phyloP scores from a whole-genome alignment of 2,113 vertebrate genomes.

The Mellivora capensis region DNA sequence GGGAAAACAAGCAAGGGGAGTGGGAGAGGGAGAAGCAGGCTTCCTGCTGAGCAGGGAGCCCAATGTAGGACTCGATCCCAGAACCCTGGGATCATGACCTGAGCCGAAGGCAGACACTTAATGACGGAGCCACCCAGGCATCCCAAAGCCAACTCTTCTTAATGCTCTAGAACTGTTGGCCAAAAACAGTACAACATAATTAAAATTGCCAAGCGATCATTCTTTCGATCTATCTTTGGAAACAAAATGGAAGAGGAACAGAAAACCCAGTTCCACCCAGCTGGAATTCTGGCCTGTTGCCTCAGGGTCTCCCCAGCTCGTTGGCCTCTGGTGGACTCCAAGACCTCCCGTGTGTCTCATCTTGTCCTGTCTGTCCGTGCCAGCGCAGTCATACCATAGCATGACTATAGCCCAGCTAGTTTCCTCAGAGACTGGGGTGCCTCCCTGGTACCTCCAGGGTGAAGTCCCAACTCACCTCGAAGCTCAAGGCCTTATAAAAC shows the following conservation, averaged over 20 bases:
- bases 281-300: neutral
- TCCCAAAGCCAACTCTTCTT: neutral
- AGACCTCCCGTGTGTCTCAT: neutral
- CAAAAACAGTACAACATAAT: neutral
- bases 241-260: neutral
- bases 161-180: neutral
- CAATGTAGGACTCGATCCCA: too few species aligned
- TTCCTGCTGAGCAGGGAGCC: too few species aligned
- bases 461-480: neutral
- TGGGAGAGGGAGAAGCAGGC: too few species aligned
- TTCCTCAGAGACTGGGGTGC: neutral
- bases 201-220: neutral
- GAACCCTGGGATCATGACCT: too few species aligned
- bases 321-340: neutral
- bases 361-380: neutral
- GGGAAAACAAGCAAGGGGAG: too few species aligned
- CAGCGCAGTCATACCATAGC: too few species aligned
- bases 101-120: too few species aligned
- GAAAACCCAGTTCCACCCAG: neutral
- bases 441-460: neutral
- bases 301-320: neutral
- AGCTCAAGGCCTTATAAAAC: neutral
- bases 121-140: too few species aligned
- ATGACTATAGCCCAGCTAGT: rapidly evolving
- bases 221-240: neutral